phyloP scores from a whole-genome alignment of 2,113 vertebrate genomes.

The Bufo bufo region DNA sequence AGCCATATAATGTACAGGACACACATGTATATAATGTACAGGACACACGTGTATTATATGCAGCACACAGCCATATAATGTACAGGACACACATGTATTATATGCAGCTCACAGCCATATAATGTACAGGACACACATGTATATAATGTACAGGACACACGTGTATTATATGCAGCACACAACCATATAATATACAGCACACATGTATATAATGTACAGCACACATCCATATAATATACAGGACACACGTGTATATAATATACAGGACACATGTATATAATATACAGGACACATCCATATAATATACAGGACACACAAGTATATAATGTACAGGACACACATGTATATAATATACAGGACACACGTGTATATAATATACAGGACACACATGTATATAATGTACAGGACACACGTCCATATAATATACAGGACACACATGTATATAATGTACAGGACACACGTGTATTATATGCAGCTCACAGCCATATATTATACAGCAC shows the following conservation, averaged over 20 bases:
- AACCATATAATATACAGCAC: background rate
- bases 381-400: background rate
- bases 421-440: background rate
- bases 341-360: background rate
- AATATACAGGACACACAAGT: background rate
- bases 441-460: background rate
- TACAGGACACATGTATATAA: background rate
- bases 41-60: background rate
- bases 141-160: background rate
- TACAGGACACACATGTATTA: constrained; percentile 34
- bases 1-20: background rate
- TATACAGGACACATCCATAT: background rate
- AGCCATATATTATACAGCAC: too few species aligned
- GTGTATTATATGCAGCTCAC: too few species aligned
- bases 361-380: background rate
- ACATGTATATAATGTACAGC: background rate
- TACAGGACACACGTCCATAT: background rate
- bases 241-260: background rate
- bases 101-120: too few species aligned
- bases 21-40: background rate
- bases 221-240: background rate
- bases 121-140: background rate
- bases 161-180: background rate
- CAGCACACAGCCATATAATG: background rate
- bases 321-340: background rate